Base-by-base conservation (phyloP, 1,140 invertebrate genomes). In the Eubasilissa regina region DNA sequence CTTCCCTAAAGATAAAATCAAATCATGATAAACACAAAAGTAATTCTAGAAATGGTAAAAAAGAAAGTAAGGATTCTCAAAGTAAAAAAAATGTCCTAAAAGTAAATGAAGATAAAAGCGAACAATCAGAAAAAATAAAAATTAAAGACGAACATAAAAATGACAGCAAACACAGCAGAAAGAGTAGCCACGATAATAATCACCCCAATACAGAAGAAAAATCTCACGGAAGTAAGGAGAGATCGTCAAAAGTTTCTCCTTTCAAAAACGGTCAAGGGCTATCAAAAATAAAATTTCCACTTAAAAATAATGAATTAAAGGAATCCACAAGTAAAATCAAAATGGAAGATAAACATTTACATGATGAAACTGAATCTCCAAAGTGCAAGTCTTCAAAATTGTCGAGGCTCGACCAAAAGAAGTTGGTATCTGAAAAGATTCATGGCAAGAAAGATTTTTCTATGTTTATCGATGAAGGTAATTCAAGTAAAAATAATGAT, bases 381-480 rank as follows among this genome's bases (percentile, higher is more conserved):
- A 60, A 75, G 25, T 6, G 6, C 1, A 76, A 45, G 13, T 15
- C 75, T 6, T 21, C 56, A 9, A 64, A 51, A 64, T 21, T 64
- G 76, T 74, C 73, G 51, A 64, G 55, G 55, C 19, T 75, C 21
- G 74, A 58, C 48, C 79, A 78, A 70, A 62, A 82, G 6, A 83
- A 84, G 75, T 80, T 78, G 80, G 84, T 82, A 83, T 80, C 84
- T 45, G 83, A 85, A 51, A 86, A 86, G 44, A 80, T 84, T 66
- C 77, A 84, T 25, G 82, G 74, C 13, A 87, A 87, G 75, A 84
- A 84, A 77, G 84, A 87, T 70, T 87, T 87, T 70, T 83, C 84
- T 77, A 85, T 86, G 77, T 87, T 88, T 79, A 80, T 87, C 75
- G 76, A 81, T 77, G 81, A 80, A 83, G 15, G 55, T 19, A 51